Percentiles rank a stretch among this genome's conserved stretches.
These are phyloP conservation scores for human DNA, from an alignment of 2,113 vertebrate species.

Conservation along the genomic window GRCh38 chr17:47997501-47998000, in stretches of 20 bases:
- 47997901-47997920: neutral
- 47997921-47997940: neutral
- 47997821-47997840: neutral
- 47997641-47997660: neutral
- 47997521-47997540: too few species aligned
- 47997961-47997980: neutral
- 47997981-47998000: neutral
- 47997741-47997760: neutral
- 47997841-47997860: neutral
- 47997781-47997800: neutral
- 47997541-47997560: too few species aligned
- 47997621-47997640: neutral
- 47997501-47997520: too few species aligned
- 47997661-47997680: neutral
- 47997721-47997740: neutral
- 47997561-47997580: too few species aligned
- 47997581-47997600: too few species aligned
- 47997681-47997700: neutral
- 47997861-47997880: neutral
- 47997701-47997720: neutral
- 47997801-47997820: neutral
- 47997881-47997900: neutral
- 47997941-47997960: too few species aligned
- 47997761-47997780: accelerated
- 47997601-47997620: too few species aligned